phyloP scores from a whole-genome alignment of 2,797 vertebrate genomes.

The Myotis vivesi region DNA sequence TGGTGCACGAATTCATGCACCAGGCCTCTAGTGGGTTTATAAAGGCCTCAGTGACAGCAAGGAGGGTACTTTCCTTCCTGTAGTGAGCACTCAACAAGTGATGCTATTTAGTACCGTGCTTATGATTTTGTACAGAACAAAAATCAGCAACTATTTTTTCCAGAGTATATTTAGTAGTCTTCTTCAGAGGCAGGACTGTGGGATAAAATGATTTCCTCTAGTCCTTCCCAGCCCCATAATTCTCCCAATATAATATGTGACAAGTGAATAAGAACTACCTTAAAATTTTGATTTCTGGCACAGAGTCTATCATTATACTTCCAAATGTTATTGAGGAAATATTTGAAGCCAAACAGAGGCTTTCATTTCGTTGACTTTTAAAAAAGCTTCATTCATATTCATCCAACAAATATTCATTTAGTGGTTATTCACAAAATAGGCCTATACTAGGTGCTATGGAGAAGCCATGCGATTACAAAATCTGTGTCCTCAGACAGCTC shows the following conservation, averaged over 20 bases:
- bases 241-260: conserved; percentile 42
- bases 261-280: conserved; percentile 64
- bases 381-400: conserved; percentile 69
- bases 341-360: conserved; percentile 70
- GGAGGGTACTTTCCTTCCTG: neutral
- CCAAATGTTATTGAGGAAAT: conserved; percentile 73
- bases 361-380: conserved; percentile 72
- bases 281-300: conserved; percentile 65
- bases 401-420: conserved; percentile 59
- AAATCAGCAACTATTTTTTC: neutral
- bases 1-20: too few species aligned
- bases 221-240: neutral
- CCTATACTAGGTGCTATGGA: neutral
- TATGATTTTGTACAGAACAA: neutral
- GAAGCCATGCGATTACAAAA: neutral
- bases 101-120: neutral
- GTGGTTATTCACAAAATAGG: conserved; percentile 43
- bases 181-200: neutral
- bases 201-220: conserved; percentile 35
- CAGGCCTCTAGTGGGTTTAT: too few species aligned
- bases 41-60: neutral
- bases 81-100: neutral
- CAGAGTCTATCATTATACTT: conserved; percentile 69
- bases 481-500: conserved; percentile 9
- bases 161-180: neutral